Conservation (phyloP, 2,888 invertebrate species). For the Drosophila neutralis region DNA sequence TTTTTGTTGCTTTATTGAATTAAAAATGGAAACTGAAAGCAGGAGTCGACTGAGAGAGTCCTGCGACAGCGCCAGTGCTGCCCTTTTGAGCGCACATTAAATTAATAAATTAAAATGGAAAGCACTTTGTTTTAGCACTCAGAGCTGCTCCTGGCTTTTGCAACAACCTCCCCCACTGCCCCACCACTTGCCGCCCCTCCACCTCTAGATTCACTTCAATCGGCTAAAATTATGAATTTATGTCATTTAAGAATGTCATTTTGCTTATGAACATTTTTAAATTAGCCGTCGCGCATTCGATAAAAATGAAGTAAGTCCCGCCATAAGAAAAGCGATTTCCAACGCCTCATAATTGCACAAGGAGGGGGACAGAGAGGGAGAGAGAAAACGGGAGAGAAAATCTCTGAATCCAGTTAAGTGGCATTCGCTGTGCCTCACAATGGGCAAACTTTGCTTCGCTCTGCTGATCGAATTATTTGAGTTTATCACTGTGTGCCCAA, state of each 20-base stretch:
- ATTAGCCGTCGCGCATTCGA: slow-evolving; percentile 55
- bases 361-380: background rate
- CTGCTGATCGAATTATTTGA: slow-evolving; percentile 12
- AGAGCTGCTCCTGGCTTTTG: background rate
- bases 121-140: slow-evolving; percentile 77
- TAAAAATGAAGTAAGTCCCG: slow-evolving; percentile 32
- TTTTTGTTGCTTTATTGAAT: slow-evolving; percentile 75
- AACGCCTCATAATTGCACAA: slow-evolving; percentile 46
- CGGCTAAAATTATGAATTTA: slow-evolving; percentile 72
- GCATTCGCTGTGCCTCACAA: slow-evolving; percentile 45
- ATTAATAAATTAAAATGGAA: slow-evolving; percentile 80
- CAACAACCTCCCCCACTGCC: background rate
- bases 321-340: slow-evolving; percentile 49
- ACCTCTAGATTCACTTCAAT: slow-evolving; percentile 6
- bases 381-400: background rate
- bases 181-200: background rate
- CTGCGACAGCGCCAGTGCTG: slow-evolving; percentile 19
- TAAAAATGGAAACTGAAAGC: slow-evolving; percentile 72
- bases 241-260: slow-evolving; percentile 70
- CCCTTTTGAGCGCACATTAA: slow-evolving; percentile 65
- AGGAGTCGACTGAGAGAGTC: background rate
- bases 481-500: background rate
- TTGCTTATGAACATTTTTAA: slow-evolving; percentile 66
- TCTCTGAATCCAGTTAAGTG: slow-evolving; percentile 44
- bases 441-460: slow-evolving; percentile 34